Percentiles rank a stretch among this genome's conserved stretches.
Evolutionary conservation across 2,113 vertebrate species (phyloP).

Genomic region (Pterocles burchelli): DNA sequence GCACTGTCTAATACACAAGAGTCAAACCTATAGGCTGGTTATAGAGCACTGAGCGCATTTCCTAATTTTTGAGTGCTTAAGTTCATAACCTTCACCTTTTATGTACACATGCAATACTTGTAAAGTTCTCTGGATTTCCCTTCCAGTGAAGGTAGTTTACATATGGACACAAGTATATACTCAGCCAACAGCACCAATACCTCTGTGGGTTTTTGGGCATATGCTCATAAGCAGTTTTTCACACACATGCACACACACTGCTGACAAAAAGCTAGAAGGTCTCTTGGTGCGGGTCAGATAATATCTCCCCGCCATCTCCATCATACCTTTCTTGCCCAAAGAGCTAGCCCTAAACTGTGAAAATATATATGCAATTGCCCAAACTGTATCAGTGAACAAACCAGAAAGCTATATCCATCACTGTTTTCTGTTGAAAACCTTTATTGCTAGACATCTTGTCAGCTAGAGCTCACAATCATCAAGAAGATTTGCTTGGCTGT

Average conservation of each 20-base stretch:
- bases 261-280: neutral
- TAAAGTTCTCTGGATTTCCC: neutral
- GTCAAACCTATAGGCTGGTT: neutral
- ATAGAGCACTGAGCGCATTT: neutral
- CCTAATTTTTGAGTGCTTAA: neutral
- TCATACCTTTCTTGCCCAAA: neutral
- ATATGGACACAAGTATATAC: neutral
- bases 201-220: neutral
- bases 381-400: neutral
- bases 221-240: neutral
- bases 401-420: neutral
- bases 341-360: neutral
- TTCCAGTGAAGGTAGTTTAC: neutral
- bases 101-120: neutral
- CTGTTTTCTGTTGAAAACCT: neutral
- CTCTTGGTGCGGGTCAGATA: neutral
- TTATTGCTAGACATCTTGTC: neutral
- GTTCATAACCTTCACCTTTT: neutral
- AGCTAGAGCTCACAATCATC: neutral
- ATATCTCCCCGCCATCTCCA: neutral
- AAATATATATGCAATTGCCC: neutral
- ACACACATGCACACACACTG: neutral
- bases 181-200: neutral
- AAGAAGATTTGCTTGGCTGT: neutral
- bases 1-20: neutral